phyloP scores from a whole-genome alignment of 1,140 invertebrate species.

The Acromyrmex charruanus region DNA sequence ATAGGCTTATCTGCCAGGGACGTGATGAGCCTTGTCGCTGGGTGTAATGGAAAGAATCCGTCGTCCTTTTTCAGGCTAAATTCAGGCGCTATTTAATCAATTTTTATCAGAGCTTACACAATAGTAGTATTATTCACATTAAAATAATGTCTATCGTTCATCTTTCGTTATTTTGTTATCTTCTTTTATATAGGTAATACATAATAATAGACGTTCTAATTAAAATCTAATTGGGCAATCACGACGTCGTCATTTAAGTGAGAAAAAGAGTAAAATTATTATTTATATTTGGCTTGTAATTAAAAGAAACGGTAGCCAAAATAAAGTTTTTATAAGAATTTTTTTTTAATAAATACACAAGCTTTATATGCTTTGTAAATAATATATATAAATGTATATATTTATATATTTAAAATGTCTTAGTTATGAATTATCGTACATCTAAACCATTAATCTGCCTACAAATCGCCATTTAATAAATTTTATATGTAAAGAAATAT shows the following conservation, averaged over 20 bases:
- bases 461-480: background rate
- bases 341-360: background rate
- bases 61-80: constrained; percentile 21
- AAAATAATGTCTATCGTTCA: background rate
- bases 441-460: background rate
- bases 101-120: background rate
- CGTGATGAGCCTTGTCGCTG: background rate
- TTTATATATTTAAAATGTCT: too few species aligned
- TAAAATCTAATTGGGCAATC: background rate
- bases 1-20: constrained; percentile 35
- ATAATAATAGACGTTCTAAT: background rate
- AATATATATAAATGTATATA: too few species aligned
- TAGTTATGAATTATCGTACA: background rate
- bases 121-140: background rate
- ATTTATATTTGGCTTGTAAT: background rate
- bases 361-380: background rate
- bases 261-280: background rate
- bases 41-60: constrained; percentile 18
- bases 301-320: background rate
- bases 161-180: background rate
- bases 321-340: background rate
- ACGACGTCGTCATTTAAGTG: background rate
- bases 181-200: background rate
- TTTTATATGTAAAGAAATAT: background rate
- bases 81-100: background rate